Conservation (phyloP, 2,797 vertebrate species). For the Eulemur albifrons region DNA sequence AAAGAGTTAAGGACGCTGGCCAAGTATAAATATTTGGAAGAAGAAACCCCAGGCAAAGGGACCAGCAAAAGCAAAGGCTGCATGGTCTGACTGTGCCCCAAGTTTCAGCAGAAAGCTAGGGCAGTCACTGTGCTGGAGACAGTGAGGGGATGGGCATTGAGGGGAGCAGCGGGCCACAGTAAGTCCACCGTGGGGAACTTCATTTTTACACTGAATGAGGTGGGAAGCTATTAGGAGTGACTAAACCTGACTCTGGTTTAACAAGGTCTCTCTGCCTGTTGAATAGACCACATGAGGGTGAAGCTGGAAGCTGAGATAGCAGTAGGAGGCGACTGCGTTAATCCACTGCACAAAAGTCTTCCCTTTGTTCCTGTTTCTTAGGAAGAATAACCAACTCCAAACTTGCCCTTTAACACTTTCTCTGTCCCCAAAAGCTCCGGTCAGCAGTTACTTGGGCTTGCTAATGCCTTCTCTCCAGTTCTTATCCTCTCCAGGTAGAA, state of each 20-base stretch:
- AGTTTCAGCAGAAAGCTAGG: no score
- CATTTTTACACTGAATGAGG: neutral
- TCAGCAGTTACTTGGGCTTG: neutral
- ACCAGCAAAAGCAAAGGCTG: neutral
- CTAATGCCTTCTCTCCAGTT: neutral
- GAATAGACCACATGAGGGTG: neutral
- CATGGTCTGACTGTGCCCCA: neutral
- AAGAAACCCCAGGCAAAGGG: neutral
- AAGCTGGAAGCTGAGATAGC: neutral
- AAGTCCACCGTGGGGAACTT: neutral
- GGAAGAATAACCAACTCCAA: neutral
- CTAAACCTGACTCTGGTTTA: neutral
- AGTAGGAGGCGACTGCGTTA: neutral
- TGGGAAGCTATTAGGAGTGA: neutral
- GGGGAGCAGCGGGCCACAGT: accelerated
- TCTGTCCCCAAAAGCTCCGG: neutral
- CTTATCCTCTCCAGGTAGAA: neutral
- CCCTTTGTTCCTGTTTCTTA: neutral
- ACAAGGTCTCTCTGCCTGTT: neutral
- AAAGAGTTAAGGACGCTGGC: neutral
- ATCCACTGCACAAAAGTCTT: neutral
- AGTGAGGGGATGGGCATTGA: accelerated
- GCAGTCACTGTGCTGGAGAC: accelerated
- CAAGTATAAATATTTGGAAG: neutral
- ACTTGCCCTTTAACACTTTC: neutral